Evolutionary conservation across 2,797 vertebrate species (phyloP).

Genomic region (Halcyon chelicuti): DNA sequence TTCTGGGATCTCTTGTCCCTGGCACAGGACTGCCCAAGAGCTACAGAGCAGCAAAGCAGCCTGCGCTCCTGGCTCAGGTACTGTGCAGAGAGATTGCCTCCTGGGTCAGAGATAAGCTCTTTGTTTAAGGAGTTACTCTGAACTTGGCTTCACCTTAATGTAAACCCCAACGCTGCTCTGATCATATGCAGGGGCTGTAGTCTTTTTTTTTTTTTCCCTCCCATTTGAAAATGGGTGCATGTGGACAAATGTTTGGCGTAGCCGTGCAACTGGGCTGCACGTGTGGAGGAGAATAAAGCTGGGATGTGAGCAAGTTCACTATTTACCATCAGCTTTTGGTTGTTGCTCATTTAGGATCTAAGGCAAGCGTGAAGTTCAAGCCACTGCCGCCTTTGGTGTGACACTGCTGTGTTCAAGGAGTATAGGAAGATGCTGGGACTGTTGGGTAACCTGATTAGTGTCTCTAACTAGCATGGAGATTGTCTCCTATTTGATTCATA

Average conservation of each 20-base stretch:
- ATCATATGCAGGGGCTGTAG: background rate
- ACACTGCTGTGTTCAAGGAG: background rate
- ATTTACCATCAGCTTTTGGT: background rate
- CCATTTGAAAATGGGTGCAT: background rate
- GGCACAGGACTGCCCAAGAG: background rate
- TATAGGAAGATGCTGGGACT: background rate
- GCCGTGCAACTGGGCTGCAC: background rate
- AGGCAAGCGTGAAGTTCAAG: background rate
- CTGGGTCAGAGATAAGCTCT: background rate
- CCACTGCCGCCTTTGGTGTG: background rate
- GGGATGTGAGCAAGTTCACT: background rate
- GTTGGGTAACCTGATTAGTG: background rate
- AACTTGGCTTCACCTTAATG: background rate
- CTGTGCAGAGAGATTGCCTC: background rate
- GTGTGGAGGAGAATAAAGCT: background rate
- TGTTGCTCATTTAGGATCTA: background rate
- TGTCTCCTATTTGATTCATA: background rate
- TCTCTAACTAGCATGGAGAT: background rate
- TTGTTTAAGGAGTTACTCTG: background rate
- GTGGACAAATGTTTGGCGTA: background rate
- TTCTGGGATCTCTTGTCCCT: background rate
- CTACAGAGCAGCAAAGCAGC: background rate
- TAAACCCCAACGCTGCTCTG: background rate
- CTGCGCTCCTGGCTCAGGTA: background rate
- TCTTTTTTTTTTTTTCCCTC: background rate